Conservation (phyloP, 2,797 vertebrate species). For the Caiman crocodilus region DNA sequence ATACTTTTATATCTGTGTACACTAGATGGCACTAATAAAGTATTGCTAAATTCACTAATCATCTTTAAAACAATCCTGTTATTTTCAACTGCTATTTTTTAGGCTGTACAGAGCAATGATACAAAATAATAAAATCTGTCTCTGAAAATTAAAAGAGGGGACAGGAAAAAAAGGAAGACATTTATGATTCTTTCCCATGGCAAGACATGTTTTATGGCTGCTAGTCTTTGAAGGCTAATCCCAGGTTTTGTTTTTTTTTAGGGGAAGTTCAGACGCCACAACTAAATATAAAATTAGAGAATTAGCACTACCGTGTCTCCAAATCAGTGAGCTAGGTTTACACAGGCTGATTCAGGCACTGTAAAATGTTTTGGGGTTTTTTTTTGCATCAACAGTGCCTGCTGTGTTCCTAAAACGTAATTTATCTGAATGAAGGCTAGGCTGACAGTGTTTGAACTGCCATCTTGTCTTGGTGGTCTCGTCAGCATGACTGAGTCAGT, state of each 20-base stretch:
- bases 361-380: not conserved
- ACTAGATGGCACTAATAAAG: slow-evolving; percentile 76
- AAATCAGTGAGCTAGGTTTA: not conserved
- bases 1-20: slow-evolving; percentile 27
- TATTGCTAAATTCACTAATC: slow-evolving; percentile 26
- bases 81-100: slow-evolving; percentile 13
- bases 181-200: not conserved
- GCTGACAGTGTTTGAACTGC: not conserved
- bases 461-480: not conserved
- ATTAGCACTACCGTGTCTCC: not conserved
- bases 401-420: not conserved
- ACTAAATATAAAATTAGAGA: accelerated
- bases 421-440: not conserved
- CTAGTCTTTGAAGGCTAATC: not conserved
- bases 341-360: not conserved
- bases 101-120: not conserved
- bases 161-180: not conserved
- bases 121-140: not conserved
- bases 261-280: not conserved
- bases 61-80: not conserved
- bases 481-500: not conserved
- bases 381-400: not conserved
- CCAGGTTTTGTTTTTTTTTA: not conserved
- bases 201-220: not conserved
- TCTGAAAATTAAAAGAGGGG: not conserved